These are phyloP conservation scores for Potamilus streckersoni DNA, from an alignment of 1,140 invertebrate species.

Conservation along the genomic window DNA sequence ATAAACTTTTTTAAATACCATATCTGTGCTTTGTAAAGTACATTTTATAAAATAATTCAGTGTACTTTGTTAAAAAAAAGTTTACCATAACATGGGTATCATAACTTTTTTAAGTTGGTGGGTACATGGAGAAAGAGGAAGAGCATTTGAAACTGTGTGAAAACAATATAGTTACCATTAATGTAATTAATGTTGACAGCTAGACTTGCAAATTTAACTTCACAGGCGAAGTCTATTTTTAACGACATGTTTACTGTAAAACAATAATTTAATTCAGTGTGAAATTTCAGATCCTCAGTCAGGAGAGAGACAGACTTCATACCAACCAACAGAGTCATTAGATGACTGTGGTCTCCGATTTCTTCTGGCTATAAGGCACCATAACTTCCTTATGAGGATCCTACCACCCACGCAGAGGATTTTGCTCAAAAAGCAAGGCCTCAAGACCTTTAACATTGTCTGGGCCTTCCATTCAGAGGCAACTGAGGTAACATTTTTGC, in stretches of 20 bases:
- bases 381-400: conserved; percentile 93
- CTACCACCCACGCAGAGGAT: conserved; percentile 89
- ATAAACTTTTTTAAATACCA: too few relatives aligned
- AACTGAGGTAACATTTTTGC: conserved; percentile 78
- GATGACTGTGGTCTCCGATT: conserved; percentile 98
- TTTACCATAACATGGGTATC: too few relatives aligned
- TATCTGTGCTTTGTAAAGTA: too few relatives aligned
- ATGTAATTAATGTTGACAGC: too few relatives aligned
- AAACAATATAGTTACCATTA: too few relatives aligned
- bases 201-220: not conserved
- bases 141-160: too few relatives aligned
- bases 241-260: not conserved
- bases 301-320: not conserved
- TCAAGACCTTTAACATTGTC: conserved; percentile 92
- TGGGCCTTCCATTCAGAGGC: conserved; percentile 99
- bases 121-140: too few relatives aligned
- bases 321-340: conserved; percentile 78
- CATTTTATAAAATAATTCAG: too few relatives aligned
- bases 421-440: conserved; percentile 87
- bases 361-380: conserved; percentile 97
- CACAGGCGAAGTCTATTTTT: not conserved
- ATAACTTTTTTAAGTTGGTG: too few relatives aligned
- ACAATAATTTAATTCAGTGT: not conserved
- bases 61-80: too few relatives aligned
- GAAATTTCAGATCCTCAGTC: not conserved